These are phyloP conservation scores for Mormyrus lacerda DNA, from an alignment of 2,113 vertebrate genomes.

Conservation along the genomic window DNA sequence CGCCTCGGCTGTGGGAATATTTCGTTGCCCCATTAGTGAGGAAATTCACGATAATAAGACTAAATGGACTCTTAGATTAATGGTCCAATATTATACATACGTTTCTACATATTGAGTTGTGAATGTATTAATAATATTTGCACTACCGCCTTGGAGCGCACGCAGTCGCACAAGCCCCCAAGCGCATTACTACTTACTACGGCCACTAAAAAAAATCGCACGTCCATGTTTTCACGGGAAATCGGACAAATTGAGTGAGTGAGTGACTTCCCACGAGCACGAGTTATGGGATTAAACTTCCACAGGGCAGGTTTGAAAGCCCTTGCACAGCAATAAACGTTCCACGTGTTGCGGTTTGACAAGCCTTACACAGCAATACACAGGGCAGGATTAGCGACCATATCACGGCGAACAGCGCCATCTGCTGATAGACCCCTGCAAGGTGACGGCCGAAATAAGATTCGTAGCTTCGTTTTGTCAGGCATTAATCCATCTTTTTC, in stretches of 20 bases:
- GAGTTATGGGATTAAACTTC: background rate
- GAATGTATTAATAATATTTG: background rate
- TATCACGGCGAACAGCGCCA: slow-evolving; percentile 34
- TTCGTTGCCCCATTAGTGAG: background rate
- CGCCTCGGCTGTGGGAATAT: background rate
- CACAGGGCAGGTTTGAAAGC: background rate
- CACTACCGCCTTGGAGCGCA: background rate
- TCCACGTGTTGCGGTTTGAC: background rate
- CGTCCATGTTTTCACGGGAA: background rate
- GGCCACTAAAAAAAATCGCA: background rate
- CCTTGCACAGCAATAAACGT: background rate
- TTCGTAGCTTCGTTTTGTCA: background rate
- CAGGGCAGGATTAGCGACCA: background rate
- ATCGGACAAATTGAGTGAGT: background rate
- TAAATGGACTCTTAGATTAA: background rate
- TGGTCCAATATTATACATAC: background rate
- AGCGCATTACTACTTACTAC: background rate
- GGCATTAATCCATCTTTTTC: background rate
- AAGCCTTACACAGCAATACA: background rate
- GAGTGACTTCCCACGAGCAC: background rate
- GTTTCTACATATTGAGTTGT: background rate
- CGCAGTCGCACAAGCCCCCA: background rate
- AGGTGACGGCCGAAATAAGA: background rate
- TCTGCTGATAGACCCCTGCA: slow-evolving; percentile 40
- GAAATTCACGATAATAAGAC: background rate